Conservation (phyloP, 1,140 invertebrate genomes). For the Caenorhabditis remanei region DNA sequence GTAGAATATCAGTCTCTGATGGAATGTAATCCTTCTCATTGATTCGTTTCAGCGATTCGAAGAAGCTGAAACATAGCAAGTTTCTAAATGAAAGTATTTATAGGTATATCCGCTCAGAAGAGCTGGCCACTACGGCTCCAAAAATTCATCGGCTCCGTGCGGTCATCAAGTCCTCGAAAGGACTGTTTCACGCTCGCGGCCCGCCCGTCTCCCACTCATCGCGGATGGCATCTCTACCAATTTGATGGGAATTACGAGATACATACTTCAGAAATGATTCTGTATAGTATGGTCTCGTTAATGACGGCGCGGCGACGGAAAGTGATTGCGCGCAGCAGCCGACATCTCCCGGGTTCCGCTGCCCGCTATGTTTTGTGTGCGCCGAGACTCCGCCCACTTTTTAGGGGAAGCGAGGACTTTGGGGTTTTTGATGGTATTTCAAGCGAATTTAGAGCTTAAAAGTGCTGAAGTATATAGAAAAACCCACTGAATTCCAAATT, state of each 20-base stretch:
- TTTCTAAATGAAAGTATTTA: no score
- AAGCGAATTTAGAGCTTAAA: no score
- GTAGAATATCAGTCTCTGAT: constrained; percentile 65
- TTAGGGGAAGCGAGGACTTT: no score
- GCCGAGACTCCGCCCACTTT: not conserved
- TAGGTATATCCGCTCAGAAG: constrained; percentile 33
- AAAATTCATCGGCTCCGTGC: constrained; percentile 47
- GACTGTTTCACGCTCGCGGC: constrained; percentile 56
- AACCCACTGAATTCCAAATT: no score
- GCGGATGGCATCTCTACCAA: constrained; percentile 50
- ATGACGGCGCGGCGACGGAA: not conserved
- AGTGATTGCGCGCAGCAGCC: no score
- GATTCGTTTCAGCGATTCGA: constrained; percentile 61
- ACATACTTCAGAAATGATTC: constrained; percentile 60
- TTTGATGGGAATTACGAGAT: constrained; percentile 50
- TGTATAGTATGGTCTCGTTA: constrained; percentile 56
- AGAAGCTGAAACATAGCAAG: constrained; percentile 69
- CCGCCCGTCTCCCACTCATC: constrained; percentile 48
- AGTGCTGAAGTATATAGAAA: no score
- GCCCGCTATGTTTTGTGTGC: not conserved
- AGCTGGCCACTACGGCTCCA: constrained; percentile 44
- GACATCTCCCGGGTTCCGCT: constrained; percentile 30
- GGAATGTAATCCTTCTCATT: constrained; percentile 59
- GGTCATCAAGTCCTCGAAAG: constrained; percentile 41
- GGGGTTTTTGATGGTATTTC: no score